Base-by-base conservation (phyloP, 2,113 vertebrate genomes). In the Mola mola region DNA sequence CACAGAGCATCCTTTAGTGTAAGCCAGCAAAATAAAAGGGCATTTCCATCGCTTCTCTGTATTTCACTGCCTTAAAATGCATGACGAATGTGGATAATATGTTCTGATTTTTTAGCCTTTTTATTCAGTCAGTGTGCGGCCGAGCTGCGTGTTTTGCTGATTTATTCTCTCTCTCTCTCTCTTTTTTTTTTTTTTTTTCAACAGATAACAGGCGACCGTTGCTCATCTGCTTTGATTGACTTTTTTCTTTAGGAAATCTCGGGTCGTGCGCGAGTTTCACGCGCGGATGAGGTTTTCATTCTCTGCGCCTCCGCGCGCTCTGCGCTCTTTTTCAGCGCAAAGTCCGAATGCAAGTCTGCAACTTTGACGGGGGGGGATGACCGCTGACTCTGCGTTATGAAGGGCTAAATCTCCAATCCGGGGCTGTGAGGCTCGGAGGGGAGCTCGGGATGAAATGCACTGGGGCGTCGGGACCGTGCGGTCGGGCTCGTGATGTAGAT, bases 341-440 rank as follows among this genome's bases (percentile, higher is more conserved):
- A 80, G 33, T 58, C 48, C 4, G 4, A 66, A 66, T 60, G 72
- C 67, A 70, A 48, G 66, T 73, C 38, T 76, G 69, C 73, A 81
- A 84, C 85, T 83, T 84, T 88, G 55, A 68, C n/a, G 33, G 79
- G 66, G 74, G 77, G 65, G 74, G 51, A 84, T 76, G 79, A 66
- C 51, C 84, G 86, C 85, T 87, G 85, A 88, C 71, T 84, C 31
- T 65, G 78, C 82, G 84, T 68, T 69, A 85, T 65, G 48, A 80
- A 61, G 38, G 26, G 72, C 53, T 81, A 75, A 80, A 78, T 72
- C 38, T 81, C 69, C 43, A 69, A 66, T 59, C 51, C 65, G 65
- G 20, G 49, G 64, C 49, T 50, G 75, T 29, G 29, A 65, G 29
- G 33, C 37, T 34, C 33, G 25, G 43, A 60, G 50, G 47, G 26